Base-by-base conservation (phyloP, 2,888 invertebrate genomes). In the Malacosoma neustria region DNA sequence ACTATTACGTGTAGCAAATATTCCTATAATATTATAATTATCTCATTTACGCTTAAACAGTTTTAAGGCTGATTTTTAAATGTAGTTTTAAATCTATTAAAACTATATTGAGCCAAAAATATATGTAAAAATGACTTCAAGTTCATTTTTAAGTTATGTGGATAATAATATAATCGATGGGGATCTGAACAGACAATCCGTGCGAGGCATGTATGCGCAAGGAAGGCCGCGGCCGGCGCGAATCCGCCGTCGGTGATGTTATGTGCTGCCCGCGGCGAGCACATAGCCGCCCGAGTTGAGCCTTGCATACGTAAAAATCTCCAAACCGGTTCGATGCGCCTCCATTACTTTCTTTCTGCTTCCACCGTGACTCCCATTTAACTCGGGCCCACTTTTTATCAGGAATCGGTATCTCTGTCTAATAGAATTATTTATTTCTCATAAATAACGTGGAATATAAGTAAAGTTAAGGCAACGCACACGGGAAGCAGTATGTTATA, bases 371-470 rank as follows among this genome's bases (percentile, higher is more conserved):
- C 84, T 80, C 84, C 82, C 82, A 82, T 84, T 81, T 81, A 79
- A 82, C 82, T 79, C 73, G 80, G 76, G 76, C 79, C 80, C 80
- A 81, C 81, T 85, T 84, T 85, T 85, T 85, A 85, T 85, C 85
- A 74, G 79, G 72, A 82, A 82, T 85, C 80, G 80, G 82, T 82
- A 85, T 85, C 85, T 84, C 80, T 64, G 73, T 81, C 82, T 84
- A 84, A 81, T 85, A 84, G 81, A 84, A 85, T 85, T 84, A 84
- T 85, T 85, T 84, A 84, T 85, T 81, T 80, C 80, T 82, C 82
- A 82, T 84, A 82, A 84, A 84, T 82, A 84, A 82, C 68, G 71
- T 68, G 71, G 76, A 76, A 77, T 77, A 79, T 77, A 79, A 74
- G 76, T 80, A 71, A 81, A 76, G 75, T 73, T 76, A 81, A 84